Base-by-base conservation (phyloP, 1,140 invertebrate species). In the Lutraria rhynchaena region DNA sequence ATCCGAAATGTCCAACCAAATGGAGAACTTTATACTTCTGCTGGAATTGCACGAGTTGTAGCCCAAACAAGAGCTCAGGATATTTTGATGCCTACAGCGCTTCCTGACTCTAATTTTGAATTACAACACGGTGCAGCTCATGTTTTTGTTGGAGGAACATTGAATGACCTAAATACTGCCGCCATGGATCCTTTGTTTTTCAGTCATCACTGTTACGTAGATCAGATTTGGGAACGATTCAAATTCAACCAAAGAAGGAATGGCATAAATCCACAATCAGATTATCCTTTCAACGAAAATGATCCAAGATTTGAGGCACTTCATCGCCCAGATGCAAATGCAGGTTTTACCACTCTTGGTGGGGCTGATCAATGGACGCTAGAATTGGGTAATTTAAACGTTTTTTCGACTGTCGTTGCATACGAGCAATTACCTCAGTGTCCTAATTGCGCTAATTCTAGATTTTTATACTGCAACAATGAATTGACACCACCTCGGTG, bases 101-200 rank as follows among this genome's bases (percentile, higher is more conserved):
- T 81, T 13, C 70, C 82, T 24, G 84, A 84, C 0, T 83, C 78
- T 60, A 73, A 84, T 41, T 73, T 90, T n/a, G 90, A 90, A 74
- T 41, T 69, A 17, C 81, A 87, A 55, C 89, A 90, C 75, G 89
- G 85, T 11, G 77, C 37, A 1, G 60, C 82, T 27, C 90, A 91
- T 71, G 69, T 82, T 11, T 88, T 78, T 51, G 55, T 88, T 22
- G 89, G 90, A 1, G 91, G 91, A 0, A 58, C 71, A 27, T 89
- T 91, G 86, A 82, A 57, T 17, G 53, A 74, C 37, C 46, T 91
- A 22, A 73, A 86, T n/a, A 90, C 87, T 3, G 85, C 90, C 11
- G 70, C 92, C 29, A 90, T 88, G 58, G 93, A 93, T 81, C 89
- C 90, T 0, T 81, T 91, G 17, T 93, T 93, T 83, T 93, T 91